A percentile compares a stretch with the other conserved stretches of the same genome.
phyloP scores from a whole-genome alignment of 2,113 vertebrate species.

The Passer montanus region DNA sequence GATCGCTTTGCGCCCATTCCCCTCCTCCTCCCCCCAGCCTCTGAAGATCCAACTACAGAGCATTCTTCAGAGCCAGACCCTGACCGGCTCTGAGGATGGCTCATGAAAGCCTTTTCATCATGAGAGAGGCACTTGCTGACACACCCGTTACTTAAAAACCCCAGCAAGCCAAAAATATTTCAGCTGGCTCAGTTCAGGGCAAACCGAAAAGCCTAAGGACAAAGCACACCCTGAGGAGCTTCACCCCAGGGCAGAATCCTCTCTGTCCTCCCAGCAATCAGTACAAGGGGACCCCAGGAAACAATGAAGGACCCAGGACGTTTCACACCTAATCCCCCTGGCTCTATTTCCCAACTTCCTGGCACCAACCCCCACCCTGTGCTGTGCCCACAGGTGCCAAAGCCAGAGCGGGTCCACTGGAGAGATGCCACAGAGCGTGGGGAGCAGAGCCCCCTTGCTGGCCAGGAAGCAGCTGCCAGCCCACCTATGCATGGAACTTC shows the following conservation, averaged over 20 bases:
- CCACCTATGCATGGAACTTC: not conserved
- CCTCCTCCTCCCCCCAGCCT: not conserved
- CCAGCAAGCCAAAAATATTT: slow-evolving; percentile 54
- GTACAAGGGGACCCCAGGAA: not conserved
- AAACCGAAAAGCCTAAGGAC: not conserved
- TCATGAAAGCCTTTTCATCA: slow-evolving; percentile 44
- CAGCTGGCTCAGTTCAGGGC: not conserved
- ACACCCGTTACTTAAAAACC: slow-evolving; percentile 63
- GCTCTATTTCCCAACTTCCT: not conserved
- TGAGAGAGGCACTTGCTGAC: slow-evolving; percentile 30
- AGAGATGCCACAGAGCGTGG: accelerated
- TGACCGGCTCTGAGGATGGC: not conserved
- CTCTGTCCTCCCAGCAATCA: not conserved
- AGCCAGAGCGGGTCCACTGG: not conserved
- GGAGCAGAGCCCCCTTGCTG: not conserved
- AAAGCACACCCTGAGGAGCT: not conserved
- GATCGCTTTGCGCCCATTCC: not conserved
- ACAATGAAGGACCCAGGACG: not conserved
- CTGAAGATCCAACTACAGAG: slow-evolving; percentile 30
- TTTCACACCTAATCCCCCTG: not conserved
- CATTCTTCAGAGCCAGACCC: slow-evolving; percentile 29
- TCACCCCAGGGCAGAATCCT: not conserved
- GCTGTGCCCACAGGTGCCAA: not conserved
- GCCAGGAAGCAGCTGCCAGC: not conserved
- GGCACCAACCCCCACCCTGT: not conserved